Base-by-base conservation (phyloP, 1,140 invertebrate genomes). In the Drosophila dunni region DNA sequence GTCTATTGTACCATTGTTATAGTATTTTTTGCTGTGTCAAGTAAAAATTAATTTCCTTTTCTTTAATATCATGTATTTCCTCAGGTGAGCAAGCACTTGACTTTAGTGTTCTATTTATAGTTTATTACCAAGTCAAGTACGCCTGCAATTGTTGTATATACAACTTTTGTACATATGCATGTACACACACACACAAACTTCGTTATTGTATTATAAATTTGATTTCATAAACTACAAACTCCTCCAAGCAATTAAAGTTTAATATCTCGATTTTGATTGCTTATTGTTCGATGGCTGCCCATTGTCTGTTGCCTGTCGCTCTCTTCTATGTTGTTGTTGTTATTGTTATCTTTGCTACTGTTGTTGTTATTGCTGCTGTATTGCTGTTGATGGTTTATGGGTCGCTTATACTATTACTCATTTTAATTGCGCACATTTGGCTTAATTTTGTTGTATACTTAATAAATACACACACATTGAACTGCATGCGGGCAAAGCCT, bases 361-460 rank as follows among this genome's bases (percentile, higher is more conserved):
- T 42, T 71, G 24, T 24, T 72, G 51, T 42, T 57, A 3, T 38
- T 33, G 56, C n/a, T 33, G 2, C 36, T 61, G 38, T 40, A 29
- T 60, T 66, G 78, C 11, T 68, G 60, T 69, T 67, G 56, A 64
- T 74, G 65, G 68, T 85, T 78, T 74, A 56, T 66, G 40, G 63
- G 79, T 58, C 57, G 77, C 60, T 57, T 48, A 54, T 45, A 76
- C 73, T 63, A 86, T 86, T 86, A 86, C 83, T 86, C 83, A 86
- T 79, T 78, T 83, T 86, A 86, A 89, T 86, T 89, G 83, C 79
- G 79, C 76, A 79, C 83, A 86, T 89, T 86, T 86, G 66, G 80
- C 83, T 86, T 86, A 79, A 79, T 89, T 89, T 86, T 74, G 58
- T 63, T 74, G 29, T 77, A 82, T 71, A 51, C 61, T 66, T 56